phyloP scores from a whole-genome alignment of 2,888 invertebrate genomes.

The Andrena praecox region DNA sequence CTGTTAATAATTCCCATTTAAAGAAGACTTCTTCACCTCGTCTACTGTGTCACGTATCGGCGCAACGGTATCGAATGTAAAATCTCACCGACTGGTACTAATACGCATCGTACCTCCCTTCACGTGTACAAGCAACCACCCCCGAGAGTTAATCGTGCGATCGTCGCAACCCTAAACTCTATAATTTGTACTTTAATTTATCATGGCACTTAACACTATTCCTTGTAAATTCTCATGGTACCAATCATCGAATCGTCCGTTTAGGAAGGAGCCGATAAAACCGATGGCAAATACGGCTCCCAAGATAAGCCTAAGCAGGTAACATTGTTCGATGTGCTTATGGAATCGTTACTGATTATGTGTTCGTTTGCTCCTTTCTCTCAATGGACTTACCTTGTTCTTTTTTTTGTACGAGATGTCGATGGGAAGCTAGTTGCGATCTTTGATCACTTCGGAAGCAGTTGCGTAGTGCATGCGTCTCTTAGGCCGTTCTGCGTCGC shows the following conservation, averaged over 20 bases:
- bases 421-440: background rate
- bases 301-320: conserved; percentile 97
- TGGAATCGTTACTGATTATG: conserved; percentile 60
- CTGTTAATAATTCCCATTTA: background rate
- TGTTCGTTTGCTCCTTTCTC: conserved; percentile 44
- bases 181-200: conserved; percentile 13
- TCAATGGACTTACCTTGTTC: conserved; percentile 14
- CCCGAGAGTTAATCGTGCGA: background rate
- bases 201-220: conserved; percentile 33
- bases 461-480: conserved; percentile 55
- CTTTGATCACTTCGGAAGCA: conserved; percentile 1
- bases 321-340: conserved; percentile 77
- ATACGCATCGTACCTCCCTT: background rate
- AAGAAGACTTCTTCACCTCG: background rate
- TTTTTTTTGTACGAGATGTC: conserved; percentile 9
- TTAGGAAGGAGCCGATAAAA: conserved; percentile 94
- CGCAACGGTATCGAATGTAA: background rate
- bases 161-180: background rate
- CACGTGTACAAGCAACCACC: conserved; percentile 9
- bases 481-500: conserved; percentile 8
- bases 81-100: background rate
- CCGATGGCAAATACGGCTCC: conserved; percentile 95
- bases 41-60: background rate
- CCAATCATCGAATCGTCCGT: conserved; percentile 78
- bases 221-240: conserved; percentile 73